Evolutionary conservation across 1,140 invertebrate species (phyloP), one percentile per base, ranked within the genome.

Genomic region (Saxidomus purpurata): DNA sequence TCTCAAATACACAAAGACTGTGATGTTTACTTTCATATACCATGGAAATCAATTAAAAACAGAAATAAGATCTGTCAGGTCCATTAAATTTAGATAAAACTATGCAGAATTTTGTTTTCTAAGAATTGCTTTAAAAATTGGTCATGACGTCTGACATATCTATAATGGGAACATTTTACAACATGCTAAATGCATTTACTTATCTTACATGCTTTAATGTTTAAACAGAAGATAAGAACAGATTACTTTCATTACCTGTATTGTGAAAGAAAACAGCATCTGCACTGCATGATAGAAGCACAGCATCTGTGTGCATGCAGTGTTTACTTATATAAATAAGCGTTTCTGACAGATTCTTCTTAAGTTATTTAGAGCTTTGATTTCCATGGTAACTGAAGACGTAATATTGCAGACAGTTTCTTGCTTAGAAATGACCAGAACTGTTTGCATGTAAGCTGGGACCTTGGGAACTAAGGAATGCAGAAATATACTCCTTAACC

Each of bases 361-460:
- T n/a, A n/a, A n/a, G n/a, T n/a, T n/a, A n/a, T n/a, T n/a, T n/a
- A n/a, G n/a, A 19, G 19, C 19, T 55, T 15, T 38, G 67, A 38
- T 71, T 71, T 71, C 67, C 34, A 71, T 71, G 28, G 67, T 71
- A 31, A 17, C 28, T 11, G 4, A 38, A 71, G 76, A 79, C 2
- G 6, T 31, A 52, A n/a, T 79, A 52, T 79, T 49, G 55, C 76
- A 55, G n/a, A 55, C 22, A n/a, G 28, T 79, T 52, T 79, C 76
- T 79, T 55, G 76, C 76, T 79, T 79, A 79, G 76, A 79, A 34
- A 34, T 52, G 47, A 79, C 47, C 31, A 31, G 47, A n/a, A 40
- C 17, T n/a, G 40, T 79, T 79, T 79, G 76, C 76, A 79, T 79
- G 76, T 59, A 28, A 36, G 47, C 76, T 79, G 47, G 76, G 76